These are phyloP conservation scores for Aporophyla lueneburgensis DNA, from an alignment of 2,888 invertebrate genomes.

Conservation along the genomic window DNA sequence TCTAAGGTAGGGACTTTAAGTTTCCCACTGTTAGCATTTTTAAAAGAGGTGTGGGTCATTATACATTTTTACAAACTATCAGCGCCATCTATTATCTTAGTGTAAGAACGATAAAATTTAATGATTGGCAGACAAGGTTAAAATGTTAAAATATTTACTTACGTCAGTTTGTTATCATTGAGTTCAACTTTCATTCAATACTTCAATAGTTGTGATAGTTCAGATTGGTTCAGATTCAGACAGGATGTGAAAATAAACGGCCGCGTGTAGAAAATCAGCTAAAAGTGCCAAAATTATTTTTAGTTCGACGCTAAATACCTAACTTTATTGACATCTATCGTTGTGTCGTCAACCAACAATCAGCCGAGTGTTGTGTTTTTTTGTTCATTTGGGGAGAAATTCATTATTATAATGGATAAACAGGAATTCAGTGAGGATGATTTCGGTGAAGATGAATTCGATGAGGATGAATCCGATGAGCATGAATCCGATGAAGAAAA, in stretches of 20 bases:
- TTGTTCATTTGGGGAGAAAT: background rate
- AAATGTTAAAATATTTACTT: background rate
- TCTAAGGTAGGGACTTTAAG: background rate
- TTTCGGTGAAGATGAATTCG: background rate
- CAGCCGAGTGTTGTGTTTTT: background rate
- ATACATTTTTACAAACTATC: too few species aligned
- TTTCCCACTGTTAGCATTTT: background rate
- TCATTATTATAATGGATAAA: background rate
- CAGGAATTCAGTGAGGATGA: background rate
- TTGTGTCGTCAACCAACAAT: background rate
- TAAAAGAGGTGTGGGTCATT: too few species aligned
- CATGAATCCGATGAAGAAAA: constrained; percentile 24
- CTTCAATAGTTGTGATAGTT: too few species aligned
- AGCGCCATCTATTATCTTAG: constrained; percentile 25
- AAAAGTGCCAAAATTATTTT: constrained; percentile 42
- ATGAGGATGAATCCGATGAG: constrained; percentile 1
- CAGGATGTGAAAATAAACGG: constrained; percentile 7
- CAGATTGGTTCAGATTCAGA: background rate
- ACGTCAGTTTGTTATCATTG: constrained; percentile 3
- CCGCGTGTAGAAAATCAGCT: constrained; percentile 1
- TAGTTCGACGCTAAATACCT: background rate
- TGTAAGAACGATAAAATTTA: background rate
- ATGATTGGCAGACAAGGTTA: constrained; percentile 14
- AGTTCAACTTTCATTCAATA: background rate
- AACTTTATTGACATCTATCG: background rate